Evolutionary conservation across 2,797 vertebrate genomes (phyloP).

Genomic region (Lutjanus campechanus): DNA sequence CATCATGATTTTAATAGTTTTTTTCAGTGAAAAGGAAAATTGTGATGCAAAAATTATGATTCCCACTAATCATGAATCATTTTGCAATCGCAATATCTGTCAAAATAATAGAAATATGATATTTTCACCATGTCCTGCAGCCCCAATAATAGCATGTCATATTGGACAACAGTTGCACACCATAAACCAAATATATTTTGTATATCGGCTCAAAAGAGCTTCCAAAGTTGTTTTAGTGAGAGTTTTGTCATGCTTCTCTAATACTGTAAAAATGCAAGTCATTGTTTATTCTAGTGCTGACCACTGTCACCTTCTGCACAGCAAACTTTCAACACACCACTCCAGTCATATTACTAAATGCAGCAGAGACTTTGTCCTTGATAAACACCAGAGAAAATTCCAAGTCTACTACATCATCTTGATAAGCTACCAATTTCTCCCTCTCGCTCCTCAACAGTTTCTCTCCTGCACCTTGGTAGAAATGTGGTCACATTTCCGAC

Average conservation of each 20-base stretch:
- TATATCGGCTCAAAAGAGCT: not conserved
- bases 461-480: slow-evolving; percentile 73
- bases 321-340: slow-evolving; percentile 1
- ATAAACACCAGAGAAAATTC: slow-evolving; percentile 20
- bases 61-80: too few relatives aligned
- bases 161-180: not conserved
- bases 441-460: slow-evolving; percentile 36
- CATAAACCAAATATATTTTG: not conserved
- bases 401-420: slow-evolving; percentile 11
- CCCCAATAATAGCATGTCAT: not conserved
- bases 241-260: not conserved
- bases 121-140: too few relatives aligned
- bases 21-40: too few relatives aligned
- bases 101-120: too few relatives aligned
- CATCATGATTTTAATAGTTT: too few relatives aligned
- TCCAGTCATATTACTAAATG: not conserved
- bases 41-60: too few relatives aligned
- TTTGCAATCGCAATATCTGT: too few relatives aligned
- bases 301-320: slow-evolving; percentile 5
- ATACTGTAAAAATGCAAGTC: not conserved
- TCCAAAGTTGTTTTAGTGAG: not conserved
- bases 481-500: slow-evolving; percentile 71
- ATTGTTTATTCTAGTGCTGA: not conserved
- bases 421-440: slow-evolving; percentile 50
- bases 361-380: slow-evolving; percentile 5